Evolutionary conservation across 2,113 vertebrate species (phyloP).

Genomic region (Empidonax alnorum): DNA sequence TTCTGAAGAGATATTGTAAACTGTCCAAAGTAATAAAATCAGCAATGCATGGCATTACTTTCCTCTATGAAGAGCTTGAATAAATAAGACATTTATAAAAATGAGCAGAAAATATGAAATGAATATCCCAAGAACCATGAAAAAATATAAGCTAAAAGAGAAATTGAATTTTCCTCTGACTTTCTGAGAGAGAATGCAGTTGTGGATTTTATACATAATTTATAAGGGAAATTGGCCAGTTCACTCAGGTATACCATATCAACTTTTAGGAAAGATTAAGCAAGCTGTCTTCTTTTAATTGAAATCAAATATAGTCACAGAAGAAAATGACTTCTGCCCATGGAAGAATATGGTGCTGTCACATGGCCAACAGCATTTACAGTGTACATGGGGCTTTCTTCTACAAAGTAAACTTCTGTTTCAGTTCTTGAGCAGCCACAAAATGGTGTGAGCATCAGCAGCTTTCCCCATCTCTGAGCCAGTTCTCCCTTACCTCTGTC

Average conservation of each 20-base stretch:
- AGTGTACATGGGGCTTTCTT: constrained; percentile 34
- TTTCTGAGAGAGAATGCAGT: constrained; percentile 63
- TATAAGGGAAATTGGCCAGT: constrained; percentile 80
- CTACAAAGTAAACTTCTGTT: constrained; percentile 61
- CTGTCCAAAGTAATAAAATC: constrained; percentile 80
- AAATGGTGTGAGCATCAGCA: not conserved
- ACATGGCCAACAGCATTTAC: constrained; percentile 32
- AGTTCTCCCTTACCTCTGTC: not conserved
- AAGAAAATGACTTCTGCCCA: constrained; percentile 71
- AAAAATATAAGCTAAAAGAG: constrained; percentile 72
- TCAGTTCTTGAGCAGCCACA: constrained; percentile 11
- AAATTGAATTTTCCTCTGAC: constrained; percentile 80
- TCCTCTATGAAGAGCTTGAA: constrained; percentile 75
- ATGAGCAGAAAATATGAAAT: constrained; percentile 78
- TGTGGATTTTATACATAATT: constrained; percentile 81
- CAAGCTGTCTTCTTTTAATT: constrained; percentile 79
- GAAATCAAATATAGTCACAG: constrained; percentile 74
- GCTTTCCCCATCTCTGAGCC: not conserved
- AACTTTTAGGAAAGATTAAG: constrained; percentile 79
- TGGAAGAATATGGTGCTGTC: constrained; percentile 28
- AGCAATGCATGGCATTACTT: constrained; percentile 78
- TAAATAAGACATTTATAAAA: constrained; percentile 83
- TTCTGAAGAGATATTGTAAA: constrained; percentile 75
- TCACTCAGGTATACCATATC: constrained; percentile 78
- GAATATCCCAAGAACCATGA: constrained; percentile 79